phyloP scores from a whole-genome alignment of 2,888 invertebrate genomes.

The Drosophila kambysellisi region DNA sequence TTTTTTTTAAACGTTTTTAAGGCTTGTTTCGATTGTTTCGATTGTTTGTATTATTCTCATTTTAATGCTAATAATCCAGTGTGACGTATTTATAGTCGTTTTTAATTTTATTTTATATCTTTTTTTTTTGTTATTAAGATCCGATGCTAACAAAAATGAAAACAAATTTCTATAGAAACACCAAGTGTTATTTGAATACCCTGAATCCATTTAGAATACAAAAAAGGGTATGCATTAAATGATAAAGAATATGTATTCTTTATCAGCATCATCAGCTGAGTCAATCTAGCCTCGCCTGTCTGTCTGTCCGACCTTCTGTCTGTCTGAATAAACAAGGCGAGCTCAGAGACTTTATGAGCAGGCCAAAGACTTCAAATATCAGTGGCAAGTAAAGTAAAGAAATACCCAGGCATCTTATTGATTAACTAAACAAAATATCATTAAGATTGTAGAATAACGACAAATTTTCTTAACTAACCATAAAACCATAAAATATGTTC shows the following conservation, averaged over 20 bases:
- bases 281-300: background rate
- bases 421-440: background rate
- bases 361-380: background rate
- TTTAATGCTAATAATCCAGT: slow-evolving; percentile 12
- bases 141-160: background rate
- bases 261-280: background rate
- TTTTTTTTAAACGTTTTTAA: slow-evolving; percentile 18
- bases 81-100: slow-evolving; percentile 1
- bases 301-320: background rate
- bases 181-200: background rate
- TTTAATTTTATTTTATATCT: background rate
- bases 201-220: background rate
- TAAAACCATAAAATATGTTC: background rate
- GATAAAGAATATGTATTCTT: background rate
- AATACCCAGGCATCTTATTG: background rate
- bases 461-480: too few species aligned
- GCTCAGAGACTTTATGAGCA: background rate
- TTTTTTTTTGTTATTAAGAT: background rate
- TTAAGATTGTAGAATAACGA: background rate
- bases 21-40: slow-evolving; percentile 16
- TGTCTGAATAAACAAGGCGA: background rate
- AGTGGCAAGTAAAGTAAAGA: background rate
- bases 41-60: slow-evolving; percentile 20
- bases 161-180: background rate
- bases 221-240: background rate